These are phyloP conservation scores for Cygnus olor DNA, from an alignment of 2,797 vertebrate species.

Conservation along the genomic window DNA sequence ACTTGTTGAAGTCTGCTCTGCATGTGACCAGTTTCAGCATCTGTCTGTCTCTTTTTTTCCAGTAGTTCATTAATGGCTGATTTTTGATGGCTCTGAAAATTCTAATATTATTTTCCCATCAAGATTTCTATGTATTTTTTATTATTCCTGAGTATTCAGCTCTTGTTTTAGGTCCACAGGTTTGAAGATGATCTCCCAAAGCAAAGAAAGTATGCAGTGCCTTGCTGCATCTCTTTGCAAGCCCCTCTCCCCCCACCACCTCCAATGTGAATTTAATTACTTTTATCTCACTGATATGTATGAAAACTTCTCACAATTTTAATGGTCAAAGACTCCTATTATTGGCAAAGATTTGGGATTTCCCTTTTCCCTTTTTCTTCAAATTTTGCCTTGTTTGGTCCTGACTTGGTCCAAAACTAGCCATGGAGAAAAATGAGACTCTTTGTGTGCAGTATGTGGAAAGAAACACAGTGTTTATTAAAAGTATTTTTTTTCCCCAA, in stretches of 20 bases:
- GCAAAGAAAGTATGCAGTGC: not conserved
- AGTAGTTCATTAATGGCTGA: not conserved
- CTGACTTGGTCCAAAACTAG: not conserved
- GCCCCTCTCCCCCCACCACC: accelerated
- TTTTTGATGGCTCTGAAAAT: not conserved
- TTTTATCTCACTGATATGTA: not conserved
- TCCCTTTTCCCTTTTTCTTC: not conserved
- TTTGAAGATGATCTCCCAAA: not conserved
- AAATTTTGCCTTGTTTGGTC: not conserved
- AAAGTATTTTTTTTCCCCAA: not conserved
- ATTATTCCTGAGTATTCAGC: not conserved
- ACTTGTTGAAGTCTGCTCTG: not conserved
- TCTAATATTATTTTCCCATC: not conserved
- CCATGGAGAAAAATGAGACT: not conserved
- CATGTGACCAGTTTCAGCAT: not conserved
- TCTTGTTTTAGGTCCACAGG: not conserved
- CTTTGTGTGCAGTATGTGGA: not conserved
- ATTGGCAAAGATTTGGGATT: not conserved
- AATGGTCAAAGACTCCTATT: not conserved
- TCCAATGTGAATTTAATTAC: not conserved
- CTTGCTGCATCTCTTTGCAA: not conserved
- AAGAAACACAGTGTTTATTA: not conserved
- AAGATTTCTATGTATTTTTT: not conserved
- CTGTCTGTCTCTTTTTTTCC: not conserved
- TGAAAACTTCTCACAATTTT: not conserved